These are phyloP conservation scores for Phoxinus dragarum DNA, from an alignment of 2,797 vertebrate genomes.

Conservation along the genomic window DNA sequence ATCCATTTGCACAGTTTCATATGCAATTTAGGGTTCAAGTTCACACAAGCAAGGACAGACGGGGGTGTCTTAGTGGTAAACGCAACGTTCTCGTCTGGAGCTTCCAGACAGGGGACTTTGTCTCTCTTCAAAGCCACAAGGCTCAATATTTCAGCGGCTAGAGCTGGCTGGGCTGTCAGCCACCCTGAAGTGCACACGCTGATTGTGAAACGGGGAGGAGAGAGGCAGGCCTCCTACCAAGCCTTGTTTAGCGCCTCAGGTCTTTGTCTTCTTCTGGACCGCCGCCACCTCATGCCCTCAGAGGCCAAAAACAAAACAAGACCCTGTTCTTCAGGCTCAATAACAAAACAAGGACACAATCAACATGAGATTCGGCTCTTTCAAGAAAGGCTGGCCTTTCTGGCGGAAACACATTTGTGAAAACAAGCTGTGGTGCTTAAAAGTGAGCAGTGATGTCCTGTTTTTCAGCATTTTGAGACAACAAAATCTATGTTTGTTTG, in stretches of 20 bases:
- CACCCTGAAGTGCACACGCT: conserved; percentile 31
- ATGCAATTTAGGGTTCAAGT: conserved; percentile 16
- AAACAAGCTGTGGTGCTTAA: conserved; percentile 24
- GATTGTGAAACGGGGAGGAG: conserved; percentile 43
- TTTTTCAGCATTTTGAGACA: conserved; percentile 39
- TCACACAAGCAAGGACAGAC: conserved; percentile 45
- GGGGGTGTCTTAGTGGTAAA: conserved; percentile 49
- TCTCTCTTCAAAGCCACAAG: conserved; percentile 63
- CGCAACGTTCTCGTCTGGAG: conserved; percentile 25
- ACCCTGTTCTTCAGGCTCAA: conserved; percentile 54
- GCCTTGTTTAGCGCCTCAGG: conserved; percentile 57
- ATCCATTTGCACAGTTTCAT: conserved; percentile 31
- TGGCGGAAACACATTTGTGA: neutral
- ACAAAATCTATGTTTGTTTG: conserved; percentile 36
- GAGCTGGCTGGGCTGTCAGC: conserved; percentile 43
- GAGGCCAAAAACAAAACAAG: conserved; percentile 26
- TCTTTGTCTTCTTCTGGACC: conserved; percentile 46
- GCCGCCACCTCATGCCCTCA: conserved; percentile 31
- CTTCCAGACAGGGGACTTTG: conserved; percentile 56
- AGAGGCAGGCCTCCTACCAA: conserved; percentile 46
- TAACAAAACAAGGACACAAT: conserved; percentile 60
- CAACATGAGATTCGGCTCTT: conserved; percentile 47
- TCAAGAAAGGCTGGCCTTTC: conserved; percentile 30
- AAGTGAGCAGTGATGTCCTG: conserved; percentile 35
- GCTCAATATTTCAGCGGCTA: conserved; percentile 55